phyloP scores from a whole-genome alignment of 2,888 invertebrate species.

The Drosophila parthenogenetica region DNA sequence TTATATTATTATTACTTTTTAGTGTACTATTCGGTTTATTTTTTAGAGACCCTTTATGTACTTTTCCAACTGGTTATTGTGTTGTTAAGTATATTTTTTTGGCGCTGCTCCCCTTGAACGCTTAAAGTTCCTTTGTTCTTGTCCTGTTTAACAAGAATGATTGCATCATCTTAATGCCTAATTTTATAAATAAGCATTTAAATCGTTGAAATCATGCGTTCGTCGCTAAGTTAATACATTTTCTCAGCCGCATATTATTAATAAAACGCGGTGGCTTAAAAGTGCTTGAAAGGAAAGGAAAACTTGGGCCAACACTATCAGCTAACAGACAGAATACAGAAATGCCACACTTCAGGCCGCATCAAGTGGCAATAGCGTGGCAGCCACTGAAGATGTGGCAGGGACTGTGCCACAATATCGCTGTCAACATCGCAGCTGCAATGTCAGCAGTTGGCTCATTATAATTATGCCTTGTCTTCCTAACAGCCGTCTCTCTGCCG shows the following conservation, averaged over 20 bases:
- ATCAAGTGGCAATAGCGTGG: slow-evolving; percentile 15
- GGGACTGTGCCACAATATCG: slow-evolving; percentile 8
- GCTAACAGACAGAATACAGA: background rate
- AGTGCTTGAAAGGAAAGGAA: slow-evolving; percentile 4
- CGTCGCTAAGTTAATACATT: slow-evolving; percentile 3
- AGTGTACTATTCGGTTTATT: too few species aligned
- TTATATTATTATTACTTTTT: too few species aligned
- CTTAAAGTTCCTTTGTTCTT: background rate
- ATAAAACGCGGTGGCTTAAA: background rate
- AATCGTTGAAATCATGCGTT: background rate
- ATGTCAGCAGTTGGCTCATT: slow-evolving; percentile 47
- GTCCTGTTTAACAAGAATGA: background rate
- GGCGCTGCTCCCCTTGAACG: too few species aligned
- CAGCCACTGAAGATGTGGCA: background rate
- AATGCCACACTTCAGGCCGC: slow-evolving; percentile 21
- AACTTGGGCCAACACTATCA: slow-evolving; percentile 17
- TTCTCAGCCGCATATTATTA: background rate
- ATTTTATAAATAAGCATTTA: too few species aligned
- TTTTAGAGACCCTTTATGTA: too few species aligned
- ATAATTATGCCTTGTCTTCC: slow-evolving; percentile 25
- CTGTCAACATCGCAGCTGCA: slow-evolving; percentile 34
- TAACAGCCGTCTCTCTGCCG: background rate
- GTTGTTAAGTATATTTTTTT: too few species aligned
- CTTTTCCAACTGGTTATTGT: too few species aligned
- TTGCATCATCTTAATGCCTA: too few species aligned